Base-by-base conservation (phyloP, 2,113 vertebrate species). In the Emberiza fucata region DNA sequence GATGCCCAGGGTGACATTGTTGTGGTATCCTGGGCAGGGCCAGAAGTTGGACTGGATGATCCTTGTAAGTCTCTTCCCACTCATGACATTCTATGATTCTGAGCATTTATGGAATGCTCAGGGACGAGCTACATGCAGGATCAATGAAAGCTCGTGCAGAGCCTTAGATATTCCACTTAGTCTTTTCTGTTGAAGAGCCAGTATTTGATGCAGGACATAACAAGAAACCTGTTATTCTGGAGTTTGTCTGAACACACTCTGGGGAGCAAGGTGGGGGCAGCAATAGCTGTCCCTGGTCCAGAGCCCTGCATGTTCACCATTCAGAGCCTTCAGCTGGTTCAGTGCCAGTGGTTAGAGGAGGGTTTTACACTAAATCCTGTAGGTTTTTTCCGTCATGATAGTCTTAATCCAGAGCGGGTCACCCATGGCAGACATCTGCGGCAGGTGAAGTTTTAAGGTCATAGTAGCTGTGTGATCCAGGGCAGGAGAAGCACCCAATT, bases 31-130 rank as follows among this genome's bases (percentile, higher is more conserved):
- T 82, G 35, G 5, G n/a, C 39, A 61, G 47, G n/a, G 8, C 2
- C n/a, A 27, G n/a, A 11, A 0, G 11, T 0, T 69, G 21, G 14
- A 2, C 39, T 61, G 1, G 4, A 5, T 54, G 35, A 35, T 69
- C 53, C 9, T 2, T 60, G 3, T 25, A 4, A 2, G 8, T 15
- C 13, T 9, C 39, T 61, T 76, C 63, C 11, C 6, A 11, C 18
- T 77, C 31, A 11, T 12, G 22, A 35, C 4, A 20, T 54, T 61
- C 24, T 35, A 40, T 66, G 51, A 14, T 59, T 65, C 59, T 28
- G 0, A 15, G n/a, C 29, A 54, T 68, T 69, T 76, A 27, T 47
- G 45, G 35, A 40, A 47, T 6, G 7, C 37, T 61, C 3, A 6
- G 54, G 50, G 16, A 42, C 1, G 18, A 39, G 50, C 33, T 61